Base-by-base conservation (phyloP, 2,797 vertebrate species). In the Alosa sapidissima region DNA sequence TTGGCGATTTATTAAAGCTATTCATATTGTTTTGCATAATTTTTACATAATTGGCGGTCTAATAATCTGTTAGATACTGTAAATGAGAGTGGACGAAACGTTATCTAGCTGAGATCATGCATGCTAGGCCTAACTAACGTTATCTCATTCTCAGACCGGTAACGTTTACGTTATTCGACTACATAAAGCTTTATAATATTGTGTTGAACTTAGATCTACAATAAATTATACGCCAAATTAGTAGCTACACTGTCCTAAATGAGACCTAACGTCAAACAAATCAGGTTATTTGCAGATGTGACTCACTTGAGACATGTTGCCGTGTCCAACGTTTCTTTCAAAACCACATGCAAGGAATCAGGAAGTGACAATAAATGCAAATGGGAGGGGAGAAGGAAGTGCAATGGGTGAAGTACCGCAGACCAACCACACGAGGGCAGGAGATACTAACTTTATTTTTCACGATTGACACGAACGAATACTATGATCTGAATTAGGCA, bases 231-330 rank as follows among this genome's bases (percentile, higher is more conserved):
- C n/a, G 24, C 54, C 3, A 5, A 2, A 7, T 28, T 28, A 41
- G 41, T 41, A 41, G 60, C 6, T 10, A 65, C 1, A 10, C 41
- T 8, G 16, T 19, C 16, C 19, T 78, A 78, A 19, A 47, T 47
- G 0, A 78, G 19, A 21, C 16, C 5, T 21, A 78, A 14, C 19
- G 11, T 33, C 68, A 75, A 47, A 36, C 14, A 19, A 75, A 45
- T 6, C 19, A 78, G 19, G 21, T 5, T 55, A 52, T 11, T 1
- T 45, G 19, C 41, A 47, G 19, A 36, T 5, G 13, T 13, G 16
- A 78, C 72, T 78, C 47, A 78, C 72, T 78, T 78, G 72, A 78
- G 72, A 78, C 72, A 78, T 78, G 36, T 47, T 78, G 41, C 36
- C 16, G 36, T 19, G 6, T 45, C 4, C 14, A 47, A 11, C 5